Evolutionary conservation across 2,888 invertebrate genomes (phyloP).

Genomic region (Drosophila phalerata): DNA sequence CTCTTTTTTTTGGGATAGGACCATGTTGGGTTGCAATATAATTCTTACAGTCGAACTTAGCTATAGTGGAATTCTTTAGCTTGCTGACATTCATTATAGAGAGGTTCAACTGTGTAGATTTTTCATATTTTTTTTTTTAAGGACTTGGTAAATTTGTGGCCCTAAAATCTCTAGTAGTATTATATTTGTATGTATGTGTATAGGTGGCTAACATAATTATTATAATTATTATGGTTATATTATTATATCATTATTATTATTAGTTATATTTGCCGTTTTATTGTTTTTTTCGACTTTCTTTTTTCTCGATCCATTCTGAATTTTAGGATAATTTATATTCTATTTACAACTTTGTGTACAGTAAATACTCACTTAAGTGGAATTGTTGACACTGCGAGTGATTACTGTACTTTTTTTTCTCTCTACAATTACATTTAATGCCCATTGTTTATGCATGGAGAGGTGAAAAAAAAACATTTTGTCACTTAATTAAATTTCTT

Average conservation of each 20-base stretch:
- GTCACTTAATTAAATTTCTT: constrained; percentile 60
- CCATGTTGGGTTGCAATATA: neutral
- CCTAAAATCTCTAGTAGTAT: constrained; percentile 29
- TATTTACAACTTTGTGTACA: constrained; percentile 56
- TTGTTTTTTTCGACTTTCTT: constrained; percentile 12
- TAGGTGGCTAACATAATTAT: constrained; percentile 43
- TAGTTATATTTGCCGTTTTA: constrained; percentile 26
- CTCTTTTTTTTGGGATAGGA: neutral
- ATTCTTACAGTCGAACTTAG: neutral
- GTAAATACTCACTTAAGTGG: constrained; percentile 10
- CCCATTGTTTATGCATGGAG: constrained; percentile 21
- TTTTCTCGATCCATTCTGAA: neutral
- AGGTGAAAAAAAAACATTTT: constrained; percentile 44
- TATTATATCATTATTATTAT: constrained; percentile 32
- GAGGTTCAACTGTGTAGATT: neutral
- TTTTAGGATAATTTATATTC: constrained; percentile 34
- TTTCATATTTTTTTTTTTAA: neutral
- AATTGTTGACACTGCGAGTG: constrained; percentile 10
- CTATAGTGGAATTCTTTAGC: neutral
- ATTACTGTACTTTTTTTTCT: constrained; percentile 21
- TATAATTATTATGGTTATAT: constrained; percentile 20
- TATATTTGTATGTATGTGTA: constrained; percentile 20
- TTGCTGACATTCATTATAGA: neutral
- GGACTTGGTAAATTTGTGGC: neutral
- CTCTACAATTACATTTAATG: constrained; percentile 42